Evolutionary conservation across 2,797 vertebrate species (phyloP), one percentile per base, ranked within the genome.

Genomic region (Sebastes jordani): DNA sequence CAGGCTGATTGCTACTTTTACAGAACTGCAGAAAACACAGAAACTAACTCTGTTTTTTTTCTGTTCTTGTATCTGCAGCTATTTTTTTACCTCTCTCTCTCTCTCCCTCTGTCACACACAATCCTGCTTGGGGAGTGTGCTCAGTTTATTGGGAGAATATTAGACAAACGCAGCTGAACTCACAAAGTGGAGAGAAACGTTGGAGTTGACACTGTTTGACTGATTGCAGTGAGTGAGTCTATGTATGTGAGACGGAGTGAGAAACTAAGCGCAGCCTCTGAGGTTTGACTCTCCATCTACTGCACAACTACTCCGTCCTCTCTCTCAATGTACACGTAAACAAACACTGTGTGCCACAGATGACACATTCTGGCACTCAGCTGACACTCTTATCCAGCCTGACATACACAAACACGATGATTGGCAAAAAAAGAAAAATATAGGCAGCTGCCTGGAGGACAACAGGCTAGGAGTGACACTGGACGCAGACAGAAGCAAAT

Each of bases 1-100:
- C 78, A 22, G 70, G 61, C 80, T 91, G 90, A 94, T 93, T 93
- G 90, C 91, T 89, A 88, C 90, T 91, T 89, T 92, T 83, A 89
- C 85, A 90, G 81, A 89, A 73, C 36, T 82, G 81, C 88, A 90
- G 86, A 92, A 93, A 90, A 90, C 83, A 92, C 81, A 87, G 68
- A 85, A 88, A 84, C 55, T 46, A 64, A 69, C 74, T 72, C 2
- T 3, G 5, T 49, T 42, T 54, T 67, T 74, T 84, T 74, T 74
- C 79, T 58, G 32, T 46, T 80, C 61, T 65, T 61, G 27, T 82
- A 81, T 81, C 59, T 74, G 76, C 78, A 87, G 76, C 61, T 71
- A 70, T 87, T 89, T 83, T 76, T 88, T 66, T 64, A 4, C 23
- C 42, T 65, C n/a, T 69, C 56, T 22, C 16, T 5, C 16, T 6